These are phyloP conservation scores for Ormia ochracea DNA, from an alignment of 2,888 invertebrate genomes.

Conservation along the genomic window DNA sequence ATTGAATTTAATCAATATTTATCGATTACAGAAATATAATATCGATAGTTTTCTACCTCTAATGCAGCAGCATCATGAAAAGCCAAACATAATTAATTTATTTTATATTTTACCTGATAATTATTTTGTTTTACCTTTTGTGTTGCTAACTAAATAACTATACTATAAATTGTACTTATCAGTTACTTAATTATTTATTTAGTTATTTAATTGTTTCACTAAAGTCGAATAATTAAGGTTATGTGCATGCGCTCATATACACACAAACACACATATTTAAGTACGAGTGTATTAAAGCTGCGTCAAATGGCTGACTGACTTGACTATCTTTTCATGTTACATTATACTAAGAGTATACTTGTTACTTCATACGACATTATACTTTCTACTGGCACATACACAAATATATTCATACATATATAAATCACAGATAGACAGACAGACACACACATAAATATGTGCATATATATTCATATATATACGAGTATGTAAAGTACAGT, in stretches of 20 bases:
- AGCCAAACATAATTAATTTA: no score
- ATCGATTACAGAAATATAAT: no score
- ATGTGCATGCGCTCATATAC: no score
- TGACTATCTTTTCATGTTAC: not conserved
- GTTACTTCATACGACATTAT: not conserved
- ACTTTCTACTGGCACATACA: not conserved
- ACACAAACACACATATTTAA: not conserved
- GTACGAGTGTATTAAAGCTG: not conserved
- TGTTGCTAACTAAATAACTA: conserved; percentile 48
- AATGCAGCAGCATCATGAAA: no score
- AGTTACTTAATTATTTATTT: conserved; percentile 35
- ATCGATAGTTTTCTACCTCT: no score
- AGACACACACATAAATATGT: no score
- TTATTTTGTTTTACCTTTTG: not conserved
- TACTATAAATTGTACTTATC: conserved; percentile 51
- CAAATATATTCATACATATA: no score
- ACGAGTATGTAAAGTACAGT: no score
- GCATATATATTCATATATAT: not conserved
- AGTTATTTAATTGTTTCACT: conserved; percentile 1
- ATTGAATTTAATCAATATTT: no score
- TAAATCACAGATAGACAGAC: no score
- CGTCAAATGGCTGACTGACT: not conserved
- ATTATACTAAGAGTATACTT: not conserved
- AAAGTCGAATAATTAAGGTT: conserved; percentile 36
- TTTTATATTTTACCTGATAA: no score